These are phyloP conservation scores for Aspidiotus rigidus DNA, from an alignment of 2,888 invertebrate genomes.

Conservation along the genomic window DNA sequence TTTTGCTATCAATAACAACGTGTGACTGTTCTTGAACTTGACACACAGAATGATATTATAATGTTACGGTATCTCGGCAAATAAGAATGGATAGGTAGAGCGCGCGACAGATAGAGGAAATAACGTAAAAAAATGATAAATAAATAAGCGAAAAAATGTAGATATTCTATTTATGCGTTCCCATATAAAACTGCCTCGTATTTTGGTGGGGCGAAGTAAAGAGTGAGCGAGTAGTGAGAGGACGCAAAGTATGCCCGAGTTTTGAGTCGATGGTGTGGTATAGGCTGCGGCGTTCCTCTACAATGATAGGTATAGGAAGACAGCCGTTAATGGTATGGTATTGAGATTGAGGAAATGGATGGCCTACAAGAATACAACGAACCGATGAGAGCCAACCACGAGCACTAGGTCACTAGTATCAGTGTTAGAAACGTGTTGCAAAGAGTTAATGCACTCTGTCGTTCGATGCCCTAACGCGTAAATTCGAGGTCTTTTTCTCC, in stretches of 20 bases:
- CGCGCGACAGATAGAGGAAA: neutral
- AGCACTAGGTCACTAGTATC: constrained; percentile 32
- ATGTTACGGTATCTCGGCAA: constrained; percentile 1
- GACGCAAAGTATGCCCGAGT: constrained; percentile 12
- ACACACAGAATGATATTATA: neutral
- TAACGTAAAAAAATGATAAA: too few species aligned
- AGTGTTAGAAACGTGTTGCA: constrained; percentile 18
- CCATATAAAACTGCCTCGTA: neutral
- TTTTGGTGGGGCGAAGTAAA: constrained; percentile 10
- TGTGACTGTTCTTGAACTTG: constrained; percentile 4
- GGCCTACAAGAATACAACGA: constrained; percentile 28
- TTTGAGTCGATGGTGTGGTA: constrained; percentile 3
- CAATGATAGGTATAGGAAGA: constrained; percentile 20
- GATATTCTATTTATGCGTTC: too few species aligned
- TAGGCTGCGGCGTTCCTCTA: constrained; percentile 1
- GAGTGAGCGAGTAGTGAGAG: neutral
- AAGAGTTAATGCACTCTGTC: constrained; percentile 27
- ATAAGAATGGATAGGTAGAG: neutral
- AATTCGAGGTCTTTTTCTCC: neutral
- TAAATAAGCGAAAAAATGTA: too few species aligned
- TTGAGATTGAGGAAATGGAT: constrained; percentile 31
- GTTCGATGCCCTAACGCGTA: constrained; percentile 8
- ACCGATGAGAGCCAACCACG: constrained; percentile 17
- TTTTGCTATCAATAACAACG: neutral
- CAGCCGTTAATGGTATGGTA: constrained; percentile 27